These are phyloP conservation scores for Agrochola litura DNA, from an alignment of 2,888 invertebrate genomes.

Conservation along the genomic window DNA sequence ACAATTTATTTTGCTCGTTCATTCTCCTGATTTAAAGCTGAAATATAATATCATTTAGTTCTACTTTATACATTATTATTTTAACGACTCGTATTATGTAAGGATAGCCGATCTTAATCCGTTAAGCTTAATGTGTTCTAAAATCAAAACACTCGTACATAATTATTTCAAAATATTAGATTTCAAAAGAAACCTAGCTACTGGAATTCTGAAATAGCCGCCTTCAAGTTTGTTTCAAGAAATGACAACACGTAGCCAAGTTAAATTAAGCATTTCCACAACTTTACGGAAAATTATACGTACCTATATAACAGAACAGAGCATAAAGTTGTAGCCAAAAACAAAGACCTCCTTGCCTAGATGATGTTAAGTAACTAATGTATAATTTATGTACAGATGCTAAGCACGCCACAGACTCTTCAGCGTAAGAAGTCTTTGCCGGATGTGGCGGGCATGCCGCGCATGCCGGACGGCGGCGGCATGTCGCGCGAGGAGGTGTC, in stretches of 20 bases:
- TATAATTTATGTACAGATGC: slow-evolving; percentile 88
- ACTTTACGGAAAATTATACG: background rate
- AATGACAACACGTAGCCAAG: background rate
- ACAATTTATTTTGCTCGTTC: slow-evolving; percentile 24
- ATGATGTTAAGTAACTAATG: background rate
- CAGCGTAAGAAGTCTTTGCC: slow-evolving; percentile 99
- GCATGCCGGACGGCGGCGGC: slow-evolving; percentile 92
- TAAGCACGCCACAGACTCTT: slow-evolving; percentile 94
- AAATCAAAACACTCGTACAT: background rate
- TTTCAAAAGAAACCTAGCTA: background rate
- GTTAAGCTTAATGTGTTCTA: background rate
- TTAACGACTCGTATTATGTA: background rate
- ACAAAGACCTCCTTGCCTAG: background rate
- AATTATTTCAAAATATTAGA: background rate
- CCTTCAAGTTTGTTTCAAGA: background rate
- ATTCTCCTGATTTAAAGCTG: background rate
- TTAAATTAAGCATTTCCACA: background rate
- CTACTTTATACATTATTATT: background rate
- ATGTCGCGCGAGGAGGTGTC: slow-evolving; percentile 99
- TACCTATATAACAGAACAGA: background rate
- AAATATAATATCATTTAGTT: slow-evolving; percentile 14
- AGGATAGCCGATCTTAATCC: background rate
- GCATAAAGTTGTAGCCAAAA: background rate
- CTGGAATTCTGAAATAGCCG: background rate
- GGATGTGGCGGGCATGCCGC: slow-evolving; percentile 96